Evolutionary conservation across 2,797 vertebrate genomes (phyloP).

Genomic region (Sebastes paucispinis): DNA sequence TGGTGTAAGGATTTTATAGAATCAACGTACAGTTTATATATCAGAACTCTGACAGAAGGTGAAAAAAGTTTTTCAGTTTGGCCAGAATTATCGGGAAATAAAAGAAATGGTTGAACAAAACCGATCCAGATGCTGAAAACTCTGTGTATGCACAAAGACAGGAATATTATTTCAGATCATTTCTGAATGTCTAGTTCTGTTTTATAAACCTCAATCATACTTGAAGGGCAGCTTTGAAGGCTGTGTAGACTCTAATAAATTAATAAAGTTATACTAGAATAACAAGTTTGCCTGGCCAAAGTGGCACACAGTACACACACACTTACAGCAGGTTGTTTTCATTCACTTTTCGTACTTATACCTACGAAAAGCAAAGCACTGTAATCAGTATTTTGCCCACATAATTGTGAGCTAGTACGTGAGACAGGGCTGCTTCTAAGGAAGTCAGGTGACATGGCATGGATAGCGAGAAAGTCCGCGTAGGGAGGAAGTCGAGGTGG

Average conservation of each 20-base stretch:
- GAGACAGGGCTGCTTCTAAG: background rate
- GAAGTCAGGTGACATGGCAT: background rate
- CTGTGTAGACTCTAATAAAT: background rate
- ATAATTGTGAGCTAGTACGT: background rate
- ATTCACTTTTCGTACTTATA: background rate
- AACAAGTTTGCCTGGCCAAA: background rate
- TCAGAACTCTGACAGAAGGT: background rate
- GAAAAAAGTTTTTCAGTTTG: background rate
- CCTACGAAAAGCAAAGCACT: background rate
- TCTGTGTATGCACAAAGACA: background rate
- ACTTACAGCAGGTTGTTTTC: background rate
- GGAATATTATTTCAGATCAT: too few species aligned
- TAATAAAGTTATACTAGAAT: too few species aligned
- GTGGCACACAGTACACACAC: background rate
- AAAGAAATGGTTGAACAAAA: rapidly evolving
- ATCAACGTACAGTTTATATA: background rate
- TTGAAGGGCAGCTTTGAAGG: background rate
- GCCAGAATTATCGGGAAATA: background rate
- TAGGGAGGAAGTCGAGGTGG: too few species aligned
- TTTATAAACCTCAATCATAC: background rate
- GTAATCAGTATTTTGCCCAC: background rate
- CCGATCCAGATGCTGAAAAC: rapidly evolving
- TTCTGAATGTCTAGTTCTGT: background rate
- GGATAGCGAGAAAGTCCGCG: rapidly evolving
- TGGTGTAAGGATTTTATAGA: background rate